Evolutionary conservation across 2,888 invertebrate species (phyloP).

Genomic region (Cryptus viduatorius): DNA sequence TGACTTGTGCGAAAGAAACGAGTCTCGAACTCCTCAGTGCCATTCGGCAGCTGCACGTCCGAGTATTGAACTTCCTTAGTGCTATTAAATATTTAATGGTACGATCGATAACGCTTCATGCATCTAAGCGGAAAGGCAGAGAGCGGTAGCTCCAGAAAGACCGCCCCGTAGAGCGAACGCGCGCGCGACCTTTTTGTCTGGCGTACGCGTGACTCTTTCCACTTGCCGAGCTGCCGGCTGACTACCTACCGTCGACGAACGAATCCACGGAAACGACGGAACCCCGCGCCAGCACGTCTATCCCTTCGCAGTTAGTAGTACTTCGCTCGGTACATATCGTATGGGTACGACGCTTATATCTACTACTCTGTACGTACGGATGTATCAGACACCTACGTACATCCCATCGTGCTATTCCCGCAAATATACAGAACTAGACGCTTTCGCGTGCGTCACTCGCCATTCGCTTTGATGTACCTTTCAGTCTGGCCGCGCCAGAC

Average conservation of each 20-base stretch:
- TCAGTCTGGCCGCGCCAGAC: constrained; percentile 61
- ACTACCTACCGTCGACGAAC: constrained; percentile 59
- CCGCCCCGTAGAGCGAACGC: constrained; percentile 30
- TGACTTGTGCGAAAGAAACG: constrained; percentile 50
- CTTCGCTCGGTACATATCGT: constrained; percentile 39
- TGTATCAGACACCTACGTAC: constrained; percentile 50
- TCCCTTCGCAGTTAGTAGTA: constrained; percentile 31
- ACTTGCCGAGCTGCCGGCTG: constrained; percentile 68
- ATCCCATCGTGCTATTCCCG: constrained; percentile 39
- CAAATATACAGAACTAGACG: constrained; percentile 63
- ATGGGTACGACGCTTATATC: constrained; percentile 1
- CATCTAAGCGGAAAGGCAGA: constrained; percentile 51
- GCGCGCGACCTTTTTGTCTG: constrained; percentile 71
- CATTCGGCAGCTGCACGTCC: constrained; percentile 57
- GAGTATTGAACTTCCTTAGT: constrained; percentile 82
- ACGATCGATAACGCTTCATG: constrained; percentile 75
- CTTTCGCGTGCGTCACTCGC: constrained; percentile 72
- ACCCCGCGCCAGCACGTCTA: constrained; percentile 38
- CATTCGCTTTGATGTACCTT: constrained; percentile 71
- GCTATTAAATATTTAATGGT: constrained; percentile 81
- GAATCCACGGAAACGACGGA: constrained; percentile 28
- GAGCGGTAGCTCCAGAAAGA: background rate
- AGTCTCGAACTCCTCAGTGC: constrained; percentile 17
- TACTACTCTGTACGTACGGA: constrained; percentile 40
- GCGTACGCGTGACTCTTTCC: constrained; percentile 73